Evolutionary conservation across 2,888 invertebrate species (phyloP), one percentile per base, ranked within the genome.

Genomic region (Erpobdella octoculata): DNA sequence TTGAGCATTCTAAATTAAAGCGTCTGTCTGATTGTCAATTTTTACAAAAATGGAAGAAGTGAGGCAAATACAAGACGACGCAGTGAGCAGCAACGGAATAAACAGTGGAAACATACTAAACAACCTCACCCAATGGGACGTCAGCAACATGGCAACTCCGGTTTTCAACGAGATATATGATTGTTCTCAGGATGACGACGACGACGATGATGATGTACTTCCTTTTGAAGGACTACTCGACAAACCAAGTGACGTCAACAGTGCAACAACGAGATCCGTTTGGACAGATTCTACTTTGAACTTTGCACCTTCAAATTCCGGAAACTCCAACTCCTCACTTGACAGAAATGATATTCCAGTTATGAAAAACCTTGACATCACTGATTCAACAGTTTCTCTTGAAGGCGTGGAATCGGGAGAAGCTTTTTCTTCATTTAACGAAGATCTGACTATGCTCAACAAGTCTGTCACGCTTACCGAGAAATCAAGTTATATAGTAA

Each of bases 11-110:
- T n/a, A n/a, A n/a, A n/a, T n/a, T n/a, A n/a, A n/a, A n/a, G n/a
- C n/a, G n/a, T n/a, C n/a, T n/a, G n/a, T n/a, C n/a, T n/a, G n/a
- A n/a, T n/a, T n/a, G n/a, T n/a, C n/a, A n/a, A n/a, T n/a, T n/a
- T n/a, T 3, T 53, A 25, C 53, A n/a, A 21, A 18, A 25, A 53
- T 53, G 53, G 53, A 53, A 9, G 53, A 53, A 28, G 53, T 53
- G 28, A 53, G 53, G 21, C 53, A 53, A 53, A 53, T 53, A 53
- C 53, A 53, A n/a, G 53, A 67, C 67, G 21, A 41, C 46, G 41
- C 18, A 28, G 31, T n/a, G 15, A 38, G 37, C 46, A 67, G 25
- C 46, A 67, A 67, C 67, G 37, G 46, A 25, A 41, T 41, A 15
- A 67, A 67, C 46, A 38, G 12, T 31, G 25, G 41, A 25, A 67